Conservation (phyloP, 2,888 invertebrate species). For the Callimorpha dominula region DNA sequence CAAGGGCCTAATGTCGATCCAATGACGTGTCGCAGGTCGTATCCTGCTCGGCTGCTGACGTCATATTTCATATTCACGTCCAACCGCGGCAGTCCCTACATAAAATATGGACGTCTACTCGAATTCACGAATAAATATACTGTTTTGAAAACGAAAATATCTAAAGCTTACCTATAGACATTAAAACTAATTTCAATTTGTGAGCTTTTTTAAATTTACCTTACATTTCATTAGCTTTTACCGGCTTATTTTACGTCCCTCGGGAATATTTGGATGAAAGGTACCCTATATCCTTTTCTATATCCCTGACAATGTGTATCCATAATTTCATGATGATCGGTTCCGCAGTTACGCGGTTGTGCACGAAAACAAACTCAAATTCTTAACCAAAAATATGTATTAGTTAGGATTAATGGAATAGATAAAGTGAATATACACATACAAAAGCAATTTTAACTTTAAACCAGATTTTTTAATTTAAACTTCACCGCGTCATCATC, state of each 20-base stretch:
- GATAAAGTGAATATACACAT: no score
- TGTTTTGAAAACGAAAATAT: constrained; percentile 41
- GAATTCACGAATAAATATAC: constrained; percentile 41
- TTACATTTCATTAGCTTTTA: not conserved
- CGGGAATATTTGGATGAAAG: not conserved
- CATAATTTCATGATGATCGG: no score
- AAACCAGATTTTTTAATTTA: no score
- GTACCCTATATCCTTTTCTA: not conserved
- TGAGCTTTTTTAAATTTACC: not conserved
- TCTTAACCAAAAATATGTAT: no score
- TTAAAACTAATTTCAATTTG: not conserved
- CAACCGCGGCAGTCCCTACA: constrained; percentile 35
- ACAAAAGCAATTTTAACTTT: no score
- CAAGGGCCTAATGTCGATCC: constrained; percentile 43
- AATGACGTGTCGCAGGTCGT: constrained; percentile 52
- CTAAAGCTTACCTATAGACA: not conserved
- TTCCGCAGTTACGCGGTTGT: no score
- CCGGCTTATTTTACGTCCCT: not conserved
- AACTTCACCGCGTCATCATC: no score
- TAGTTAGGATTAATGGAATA: no score
- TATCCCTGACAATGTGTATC: no score
- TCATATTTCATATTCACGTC: constrained; percentile 49
- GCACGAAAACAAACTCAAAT: no score
- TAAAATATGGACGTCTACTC: constrained; percentile 46
- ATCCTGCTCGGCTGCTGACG: constrained; percentile 48